A percentile compares a stretch with the other conserved stretches of the same genome.
phyloP scores from a whole-genome alignment of 2,888 invertebrate species.

The Nomada fucata region DNA sequence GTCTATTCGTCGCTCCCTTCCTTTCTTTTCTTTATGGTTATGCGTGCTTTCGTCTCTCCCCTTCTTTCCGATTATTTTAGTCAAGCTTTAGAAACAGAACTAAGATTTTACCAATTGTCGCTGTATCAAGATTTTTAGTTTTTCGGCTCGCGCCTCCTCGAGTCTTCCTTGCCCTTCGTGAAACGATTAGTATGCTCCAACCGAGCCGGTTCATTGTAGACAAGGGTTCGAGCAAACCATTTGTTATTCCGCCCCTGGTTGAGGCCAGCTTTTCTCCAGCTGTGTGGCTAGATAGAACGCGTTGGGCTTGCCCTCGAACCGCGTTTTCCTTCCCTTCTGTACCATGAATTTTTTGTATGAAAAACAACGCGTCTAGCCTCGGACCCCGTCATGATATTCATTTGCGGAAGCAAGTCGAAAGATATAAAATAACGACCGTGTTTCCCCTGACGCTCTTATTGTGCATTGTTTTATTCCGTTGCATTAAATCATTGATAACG shows the following conservation, averaged over 20 bases:
- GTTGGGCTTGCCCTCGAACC: conserved; percentile 17
- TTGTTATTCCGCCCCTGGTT: conserved; percentile 74
- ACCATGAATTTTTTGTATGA: conserved; percentile 21
- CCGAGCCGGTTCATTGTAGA: conserved; percentile 66
- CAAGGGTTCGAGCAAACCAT: conserved; percentile 70
- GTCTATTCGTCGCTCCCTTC: conserved; percentile 18
- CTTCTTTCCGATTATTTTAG: background rate
- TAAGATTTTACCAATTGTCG: no score
- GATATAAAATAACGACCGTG: conserved; percentile 42
- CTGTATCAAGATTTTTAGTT: background rate
- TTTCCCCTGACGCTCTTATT: conserved; percentile 12
- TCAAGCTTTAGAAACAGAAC: background rate
- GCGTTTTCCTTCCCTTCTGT: conserved; percentile 33
- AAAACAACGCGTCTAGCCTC: conserved; percentile 7
- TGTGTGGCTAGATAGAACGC: conserved; percentile 47
- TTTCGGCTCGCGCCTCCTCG: background rate
- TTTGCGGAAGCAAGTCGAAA: background rate
- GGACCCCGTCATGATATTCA: conserved; percentile 14
- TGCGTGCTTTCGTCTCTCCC: no score
- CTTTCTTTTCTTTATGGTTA: conserved; percentile 1
- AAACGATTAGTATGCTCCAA: conserved; percentile 73
- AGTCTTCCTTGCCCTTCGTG: conserved; percentile 58
- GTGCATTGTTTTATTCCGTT: conserved; percentile 38
- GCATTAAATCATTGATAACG: conserved; percentile 60
- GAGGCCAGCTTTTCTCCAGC: conserved; percentile 66